These are phyloP conservation scores for Sinocyclocheilus maitianheensis DNA, from an alignment of 2,113 vertebrate species.

Conservation along the genomic window DNA sequence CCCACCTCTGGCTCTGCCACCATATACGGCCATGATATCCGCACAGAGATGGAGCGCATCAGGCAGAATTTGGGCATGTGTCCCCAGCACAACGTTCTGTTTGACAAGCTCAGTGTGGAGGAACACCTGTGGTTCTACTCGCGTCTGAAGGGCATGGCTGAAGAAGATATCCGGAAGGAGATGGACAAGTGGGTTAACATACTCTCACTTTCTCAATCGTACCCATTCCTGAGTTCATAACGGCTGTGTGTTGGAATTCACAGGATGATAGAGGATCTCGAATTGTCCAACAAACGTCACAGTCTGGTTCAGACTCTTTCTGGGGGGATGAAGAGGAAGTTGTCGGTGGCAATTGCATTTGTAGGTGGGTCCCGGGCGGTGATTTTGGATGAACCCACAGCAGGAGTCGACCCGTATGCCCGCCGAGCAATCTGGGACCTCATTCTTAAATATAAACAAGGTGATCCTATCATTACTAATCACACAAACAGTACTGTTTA, in stretches of 20 bases:
- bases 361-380: conserved; percentile 92
- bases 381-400: conserved; percentile 93
- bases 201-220: neutral
- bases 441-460: conserved; percentile 96
- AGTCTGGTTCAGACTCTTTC: conserved; percentile 93
- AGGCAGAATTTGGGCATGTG: conserved; percentile 98
- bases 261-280: conserved; percentile 96
- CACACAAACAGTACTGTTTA: neutral
- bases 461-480: conserved; percentile 65
- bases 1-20: conserved; percentile 94
- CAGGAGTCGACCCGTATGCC: conserved; percentile 91
- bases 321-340: conserved; percentile 95
- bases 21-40: conserved; percentile 94
- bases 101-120: conserved; percentile 93
- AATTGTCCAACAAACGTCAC: conserved; percentile 92
- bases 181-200: conserved; percentile 86
- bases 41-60: conserved; percentile 95
- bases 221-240: neutral
- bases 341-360: conserved; percentile 94
- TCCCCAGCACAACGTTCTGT: conserved; percentile 95
- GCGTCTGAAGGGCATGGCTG: conserved; percentile 90
- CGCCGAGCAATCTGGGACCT: conserved; percentile 97
- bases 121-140: conserved; percentile 99
- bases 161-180: conserved; percentile 90
- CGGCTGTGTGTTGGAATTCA: neutral